phyloP scores from a whole-genome alignment of 64 coral and sea anemone species.

The Montipora sp. region DNA sequence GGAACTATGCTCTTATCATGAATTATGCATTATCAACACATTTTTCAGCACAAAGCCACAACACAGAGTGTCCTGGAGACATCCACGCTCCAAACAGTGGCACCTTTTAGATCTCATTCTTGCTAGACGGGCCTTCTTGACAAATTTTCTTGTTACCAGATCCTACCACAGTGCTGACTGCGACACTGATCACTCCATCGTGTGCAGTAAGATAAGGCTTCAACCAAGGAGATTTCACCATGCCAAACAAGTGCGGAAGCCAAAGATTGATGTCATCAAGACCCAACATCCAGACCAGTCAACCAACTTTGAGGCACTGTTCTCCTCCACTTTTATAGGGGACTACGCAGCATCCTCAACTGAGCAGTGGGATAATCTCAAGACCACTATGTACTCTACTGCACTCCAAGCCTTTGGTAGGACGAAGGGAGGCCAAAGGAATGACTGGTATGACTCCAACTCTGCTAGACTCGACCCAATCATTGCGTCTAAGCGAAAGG shows the following conservation, averaged over 20 bases:
- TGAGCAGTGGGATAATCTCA: constrained; percentile 34
- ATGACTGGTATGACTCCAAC: constrained; percentile 33
- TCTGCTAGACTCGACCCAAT: constrained; percentile 3
- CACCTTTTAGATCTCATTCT: constrained; percentile 39
- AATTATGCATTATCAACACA: constrained; percentile 34
- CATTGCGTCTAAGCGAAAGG: constrained; percentile 47
- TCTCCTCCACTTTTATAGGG: neutral
- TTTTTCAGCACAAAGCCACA: constrained; percentile 16
- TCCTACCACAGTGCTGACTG: constrained; percentile 30
- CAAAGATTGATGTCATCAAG: constrained; percentile 32
- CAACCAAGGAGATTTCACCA: neutral
- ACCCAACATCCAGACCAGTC: constrained; percentile 10
- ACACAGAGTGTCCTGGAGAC: constrained; percentile 31
- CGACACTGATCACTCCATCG: constrained; percentile 8
- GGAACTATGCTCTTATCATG: constrained; percentile 19
- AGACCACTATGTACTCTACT: constrained; percentile 38
- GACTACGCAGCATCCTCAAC: neutral
- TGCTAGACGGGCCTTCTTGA: constrained; percentile 10
- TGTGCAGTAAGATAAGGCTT: neutral
- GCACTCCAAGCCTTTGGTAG: constrained; percentile 8
- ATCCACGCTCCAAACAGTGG: constrained; percentile 26
- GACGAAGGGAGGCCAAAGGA: neutral
- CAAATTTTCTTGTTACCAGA: neutral
- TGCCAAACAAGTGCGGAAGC: neutral
- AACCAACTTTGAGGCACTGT: neutral